Conservation (phyloP, 2,888 invertebrate genomes). For the Coremacera marginata region DNA sequence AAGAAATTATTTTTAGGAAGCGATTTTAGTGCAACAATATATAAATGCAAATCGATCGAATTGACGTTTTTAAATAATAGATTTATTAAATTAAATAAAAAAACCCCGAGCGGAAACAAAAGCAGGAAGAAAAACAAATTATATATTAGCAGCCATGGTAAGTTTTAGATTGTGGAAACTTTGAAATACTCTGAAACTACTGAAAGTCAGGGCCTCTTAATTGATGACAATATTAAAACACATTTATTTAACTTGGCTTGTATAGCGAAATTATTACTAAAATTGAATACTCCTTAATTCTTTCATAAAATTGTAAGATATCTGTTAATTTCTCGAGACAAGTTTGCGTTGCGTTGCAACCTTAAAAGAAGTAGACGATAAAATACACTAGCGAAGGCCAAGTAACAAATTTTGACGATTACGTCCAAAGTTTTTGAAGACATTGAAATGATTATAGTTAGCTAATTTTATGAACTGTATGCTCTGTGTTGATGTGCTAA, state of each 20-base stretch:
- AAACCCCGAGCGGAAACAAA: background rate
- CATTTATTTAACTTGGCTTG: background rate
- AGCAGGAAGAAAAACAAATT: background rate
- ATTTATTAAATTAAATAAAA: constrained; percentile 8
- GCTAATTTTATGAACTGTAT: too few species aligned
- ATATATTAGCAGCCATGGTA: constrained; percentile 11
- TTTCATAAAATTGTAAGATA: too few species aligned
- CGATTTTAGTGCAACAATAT: constrained; percentile 9
- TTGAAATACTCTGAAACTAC: background rate
- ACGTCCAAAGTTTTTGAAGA: too few species aligned
- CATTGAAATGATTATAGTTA: too few species aligned
- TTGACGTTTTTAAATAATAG: background rate
- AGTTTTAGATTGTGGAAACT: background rate
- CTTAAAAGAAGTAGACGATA: background rate
- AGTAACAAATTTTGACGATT: background rate
- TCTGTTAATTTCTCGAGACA: too few species aligned
- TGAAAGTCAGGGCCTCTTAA: background rate
- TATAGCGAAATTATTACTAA: too few species aligned
- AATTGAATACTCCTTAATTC: too few species aligned
- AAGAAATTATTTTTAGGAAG: constrained; percentile 9
- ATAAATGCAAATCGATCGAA: background rate
- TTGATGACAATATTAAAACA: background rate
- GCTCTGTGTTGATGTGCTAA: too few species aligned
- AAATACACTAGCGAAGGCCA: background rate
- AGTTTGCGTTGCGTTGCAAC: background rate